Evolutionary conservation across 2,797 vertebrate species (phyloP).

Genomic region (Sebastes reedi): DNA sequence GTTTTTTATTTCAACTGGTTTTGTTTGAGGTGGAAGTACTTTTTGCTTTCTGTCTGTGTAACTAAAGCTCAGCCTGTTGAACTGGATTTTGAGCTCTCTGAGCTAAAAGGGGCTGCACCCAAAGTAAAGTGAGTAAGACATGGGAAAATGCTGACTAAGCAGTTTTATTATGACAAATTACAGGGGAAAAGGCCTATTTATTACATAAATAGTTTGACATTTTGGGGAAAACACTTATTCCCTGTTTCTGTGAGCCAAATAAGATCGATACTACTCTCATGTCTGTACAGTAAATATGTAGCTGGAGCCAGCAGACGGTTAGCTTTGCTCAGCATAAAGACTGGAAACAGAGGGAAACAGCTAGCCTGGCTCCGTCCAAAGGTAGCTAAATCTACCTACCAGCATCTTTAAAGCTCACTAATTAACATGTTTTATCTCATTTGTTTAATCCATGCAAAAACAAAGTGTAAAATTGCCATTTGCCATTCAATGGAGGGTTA

Average conservation of each 20-base stretch:
- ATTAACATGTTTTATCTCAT: not conserved
- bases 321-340: not conserved
- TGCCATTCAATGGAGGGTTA: not conserved
- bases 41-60: conserved; percentile 51
- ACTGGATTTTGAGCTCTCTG: conserved; percentile 64
- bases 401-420: not conserved
- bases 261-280: not conserved
- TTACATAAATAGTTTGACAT: not conserved
- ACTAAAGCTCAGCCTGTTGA: conserved; percentile 64
- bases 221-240: not conserved
- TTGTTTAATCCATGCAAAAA: no score
- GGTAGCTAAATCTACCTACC: not conserved
- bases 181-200: conserved; percentile 10
- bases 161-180: conserved; percentile 20
- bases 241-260: not conserved
- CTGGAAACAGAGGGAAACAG: not conserved
- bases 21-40: conserved; percentile 62
- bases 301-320: not conserved
- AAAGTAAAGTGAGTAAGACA: conserved; percentile 32
- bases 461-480: not conserved
- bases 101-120: conserved; percentile 52
- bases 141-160: conserved; percentile 41
- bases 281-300: not conserved
- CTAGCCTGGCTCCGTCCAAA: not conserved
- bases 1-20: conserved; percentile 72